These are phyloP conservation scores for Rhamnusium bicolor DNA, from an alignment of 2,888 invertebrate genomes.

Conservation along the genomic window DNA sequence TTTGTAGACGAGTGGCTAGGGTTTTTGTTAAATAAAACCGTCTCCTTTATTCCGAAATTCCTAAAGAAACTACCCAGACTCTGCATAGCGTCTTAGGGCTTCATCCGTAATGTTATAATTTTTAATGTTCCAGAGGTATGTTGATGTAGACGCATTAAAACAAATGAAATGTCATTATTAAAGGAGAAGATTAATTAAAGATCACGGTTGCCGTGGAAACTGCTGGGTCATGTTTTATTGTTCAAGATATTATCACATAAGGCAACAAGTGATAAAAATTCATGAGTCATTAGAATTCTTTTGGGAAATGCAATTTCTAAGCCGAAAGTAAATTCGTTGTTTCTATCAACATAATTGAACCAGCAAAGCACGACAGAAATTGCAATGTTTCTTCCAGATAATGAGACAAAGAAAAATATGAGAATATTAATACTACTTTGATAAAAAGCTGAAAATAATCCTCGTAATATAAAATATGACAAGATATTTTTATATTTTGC, in stretches of 20 bases:
- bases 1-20: neutral
- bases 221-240: conserved; percentile 18
- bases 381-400: neutral
- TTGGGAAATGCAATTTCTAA: conserved; percentile 22
- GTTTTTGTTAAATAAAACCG: conserved; percentile 6
- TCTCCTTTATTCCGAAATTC: conserved; percentile 24
- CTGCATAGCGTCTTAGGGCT: conserved; percentile 20
- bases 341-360: conserved; percentile 14
- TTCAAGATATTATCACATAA: conserved; percentile 11
- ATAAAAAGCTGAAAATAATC: neutral
- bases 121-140: conserved; percentile 50
- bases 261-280: conserved; percentile 28
- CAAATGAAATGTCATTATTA: conserved; percentile 50
- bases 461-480: neutral
- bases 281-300: conserved; percentile 6
- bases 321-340: conserved; percentile 14
- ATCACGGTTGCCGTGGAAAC: conserved; percentile 11
- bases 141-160: conserved; percentile 49
- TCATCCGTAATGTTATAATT: conserved; percentile 47
- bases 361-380: conserved; percentile 1
- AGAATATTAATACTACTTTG: neutral
- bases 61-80: conserved; percentile 27
- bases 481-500: neutral
- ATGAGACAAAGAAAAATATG: conserved; percentile 3
- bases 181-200: conserved; percentile 35